Evolutionary conservation across 2,797 vertebrate species (phyloP).

Genomic region (Todus mexicanus): DNA sequence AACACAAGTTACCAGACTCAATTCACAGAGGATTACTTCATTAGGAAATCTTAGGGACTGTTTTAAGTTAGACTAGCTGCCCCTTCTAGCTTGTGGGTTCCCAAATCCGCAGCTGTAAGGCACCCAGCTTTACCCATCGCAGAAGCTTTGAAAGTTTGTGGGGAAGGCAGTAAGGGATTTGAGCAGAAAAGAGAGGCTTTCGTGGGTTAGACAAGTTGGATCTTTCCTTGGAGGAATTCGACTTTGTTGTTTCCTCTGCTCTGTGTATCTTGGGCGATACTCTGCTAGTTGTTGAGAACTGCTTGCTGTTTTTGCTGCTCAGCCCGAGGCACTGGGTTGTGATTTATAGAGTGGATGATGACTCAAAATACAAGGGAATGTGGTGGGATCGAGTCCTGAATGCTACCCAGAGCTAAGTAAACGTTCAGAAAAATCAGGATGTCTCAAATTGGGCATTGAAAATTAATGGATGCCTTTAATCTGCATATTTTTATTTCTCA

Average conservation of each 20-base stretch:
- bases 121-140: neutral
- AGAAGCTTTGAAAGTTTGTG: neutral
- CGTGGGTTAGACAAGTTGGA: neutral
- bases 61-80: neutral
- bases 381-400: neutral
- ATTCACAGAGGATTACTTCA: neutral
- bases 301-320: neutral
- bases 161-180: neutral
- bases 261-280: neutral
- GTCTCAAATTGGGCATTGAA: neutral
- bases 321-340: neutral
- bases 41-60: neutral
- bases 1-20: neutral
- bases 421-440: neutral
- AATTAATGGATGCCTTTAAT: constrained; percentile 5
- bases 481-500: neutral
- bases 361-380: neutral
- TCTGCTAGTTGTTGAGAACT: neutral
- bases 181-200: neutral
- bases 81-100: neutral
- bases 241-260: neutral
- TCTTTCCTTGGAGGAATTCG: neutral
- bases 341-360: neutral
- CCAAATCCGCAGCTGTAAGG: neutral
- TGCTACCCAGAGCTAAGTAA: neutral